Base-by-base conservation (phyloP, 2,113 vertebrate species). In the Colistium nudipinnis region DNA sequence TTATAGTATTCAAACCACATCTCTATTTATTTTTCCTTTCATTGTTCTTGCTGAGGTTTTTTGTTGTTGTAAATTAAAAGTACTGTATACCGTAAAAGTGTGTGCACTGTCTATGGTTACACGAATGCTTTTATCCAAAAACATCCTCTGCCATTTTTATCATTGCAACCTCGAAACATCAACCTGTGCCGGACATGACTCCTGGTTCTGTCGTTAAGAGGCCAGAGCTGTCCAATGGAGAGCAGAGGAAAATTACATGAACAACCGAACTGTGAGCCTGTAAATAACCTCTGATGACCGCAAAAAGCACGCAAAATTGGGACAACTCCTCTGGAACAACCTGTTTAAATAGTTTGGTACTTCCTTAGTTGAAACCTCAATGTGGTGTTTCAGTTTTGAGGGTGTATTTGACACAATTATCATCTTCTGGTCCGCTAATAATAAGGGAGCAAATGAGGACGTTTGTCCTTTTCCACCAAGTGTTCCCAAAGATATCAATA, bases 111-210 rank as follows among this genome's bases (percentile, higher is more conserved):
- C 12, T 28, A 20, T 22, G 38, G 10, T 25, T 63, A 48, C 22
- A 39, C 47, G 19, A 52, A 47, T 51, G 11, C 36, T 57, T 56
- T 48, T 36, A 56, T 19, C 41, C 7, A 16, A 3, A 62, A 25
- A 81, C 44, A 60, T 47, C 14, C 43, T 63, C 54, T 62, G 75
- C 63, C 73, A 59, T 78, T 81, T 74, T 56, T 61, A 39, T 75
- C 47, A 76, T 19, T 38, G 44, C 3, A 10, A 38, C 70, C 68
- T 81, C 35, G 70, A 67, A 76, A 63, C 63, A 60, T 64, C 64
- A 55, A 30, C 47, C 30, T 41, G 17, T 12, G 2, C 47, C 14
- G 36, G 28, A 66, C 51, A 27, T 44, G 66, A 65, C 54, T 49
- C 4, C 45, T 70, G 64, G 16, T 16, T 45, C 36, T 35, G 28